Percentiles rank a stretch among this genome's conserved stretches.
These are phyloP conservation scores for Natrix natrix DNA, from an alignment of 2,797 vertebrate genomes.

Conservation along the genomic window DNA sequence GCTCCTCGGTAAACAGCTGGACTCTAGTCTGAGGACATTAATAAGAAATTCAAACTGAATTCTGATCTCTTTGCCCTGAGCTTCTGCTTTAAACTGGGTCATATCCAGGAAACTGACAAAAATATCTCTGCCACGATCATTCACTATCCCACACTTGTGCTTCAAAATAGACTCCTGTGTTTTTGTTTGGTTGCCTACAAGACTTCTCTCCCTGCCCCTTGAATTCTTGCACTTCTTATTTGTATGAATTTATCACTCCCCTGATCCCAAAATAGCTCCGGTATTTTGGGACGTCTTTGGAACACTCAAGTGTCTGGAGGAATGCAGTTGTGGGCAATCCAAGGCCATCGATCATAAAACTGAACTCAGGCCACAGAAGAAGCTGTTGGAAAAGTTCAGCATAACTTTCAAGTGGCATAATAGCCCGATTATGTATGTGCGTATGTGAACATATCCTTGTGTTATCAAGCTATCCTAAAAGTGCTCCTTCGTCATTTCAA, in stretches of 20 bases:
- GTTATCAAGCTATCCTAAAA: background rate
- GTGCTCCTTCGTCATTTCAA: slow-evolving; percentile 4
- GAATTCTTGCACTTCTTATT: slow-evolving; percentile 44
- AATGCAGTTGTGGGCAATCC: slow-evolving; percentile 34
- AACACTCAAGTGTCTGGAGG: slow-evolving; percentile 27
- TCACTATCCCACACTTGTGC: slow-evolving; percentile 47
- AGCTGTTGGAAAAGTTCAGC: slow-evolving; percentile 37
- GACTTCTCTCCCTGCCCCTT: slow-evolving; percentile 39
- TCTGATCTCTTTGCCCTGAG: background rate
- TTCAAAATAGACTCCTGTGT: slow-evolving; percentile 44
- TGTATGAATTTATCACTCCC: slow-evolving; percentile 46
- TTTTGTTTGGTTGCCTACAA: slow-evolving; percentile 50
- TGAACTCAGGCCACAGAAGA: slow-evolving; percentile 9
- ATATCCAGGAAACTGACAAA: slow-evolving; percentile 42
- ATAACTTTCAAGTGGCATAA: slow-evolving; percentile 18
- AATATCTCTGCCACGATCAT: slow-evolving; percentile 32
- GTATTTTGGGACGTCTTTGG: slow-evolving; percentile 41
- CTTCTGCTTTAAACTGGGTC: slow-evolving; percentile 38
- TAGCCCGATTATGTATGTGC: background rate
- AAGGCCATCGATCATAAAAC: slow-evolving; percentile 31
- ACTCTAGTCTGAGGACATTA: background rate
- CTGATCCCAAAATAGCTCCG: slow-evolving; percentile 39
- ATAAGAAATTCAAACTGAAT: slow-evolving; percentile 24
- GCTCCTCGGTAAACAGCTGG: background rate
- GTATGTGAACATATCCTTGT: background rate